Evolutionary conservation across 2,113 vertebrate genomes (phyloP).

Genomic region (Chaenogobius annularis): DNA sequence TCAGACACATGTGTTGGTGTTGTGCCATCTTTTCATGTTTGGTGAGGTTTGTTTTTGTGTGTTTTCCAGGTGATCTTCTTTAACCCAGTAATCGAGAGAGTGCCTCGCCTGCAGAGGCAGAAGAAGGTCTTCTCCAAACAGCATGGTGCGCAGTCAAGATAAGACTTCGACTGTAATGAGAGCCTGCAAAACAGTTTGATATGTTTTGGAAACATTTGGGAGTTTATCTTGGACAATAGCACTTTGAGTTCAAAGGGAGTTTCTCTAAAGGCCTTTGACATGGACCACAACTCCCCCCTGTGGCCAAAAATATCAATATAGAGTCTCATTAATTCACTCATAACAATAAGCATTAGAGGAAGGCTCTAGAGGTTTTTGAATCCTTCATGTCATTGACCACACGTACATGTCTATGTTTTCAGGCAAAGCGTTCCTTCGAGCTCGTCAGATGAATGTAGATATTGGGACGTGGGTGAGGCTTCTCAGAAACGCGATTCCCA

Average conservation of each 20-base stretch:
- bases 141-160: slow-evolving; percentile 77
- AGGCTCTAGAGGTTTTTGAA: neutral
- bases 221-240: neutral
- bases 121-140: slow-evolving; percentile 93
- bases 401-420: slow-evolving; percentile 13
- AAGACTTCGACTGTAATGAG: neutral
- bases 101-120: slow-evolving; percentile 84
- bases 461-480: slow-evolving; percentile 87
- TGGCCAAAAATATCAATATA: slow-evolving; percentile 15
- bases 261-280: neutral
- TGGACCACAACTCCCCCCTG: slow-evolving; percentile 42
- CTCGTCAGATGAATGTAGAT: slow-evolving; percentile 89
- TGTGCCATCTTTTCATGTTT: slow-evolving; percentile 17
- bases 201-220: neutral
- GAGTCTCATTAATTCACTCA: neutral
- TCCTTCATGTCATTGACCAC: neutral
- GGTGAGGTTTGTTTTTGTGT: slow-evolving; percentile 5
- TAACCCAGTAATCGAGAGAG: slow-evolving; percentile 88
- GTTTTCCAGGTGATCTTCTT: slow-evolving; percentile 85
- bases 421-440: slow-evolving; percentile 86
- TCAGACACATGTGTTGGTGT: slow-evolving; percentile 2
- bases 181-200: neutral
- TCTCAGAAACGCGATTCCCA: slow-evolving; percentile 85
- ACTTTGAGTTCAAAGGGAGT: neutral
- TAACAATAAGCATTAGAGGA: neutral